phyloP scores from a whole-genome alignment of 2,113 vertebrate species.

The Plecotus auritus region DNA sequence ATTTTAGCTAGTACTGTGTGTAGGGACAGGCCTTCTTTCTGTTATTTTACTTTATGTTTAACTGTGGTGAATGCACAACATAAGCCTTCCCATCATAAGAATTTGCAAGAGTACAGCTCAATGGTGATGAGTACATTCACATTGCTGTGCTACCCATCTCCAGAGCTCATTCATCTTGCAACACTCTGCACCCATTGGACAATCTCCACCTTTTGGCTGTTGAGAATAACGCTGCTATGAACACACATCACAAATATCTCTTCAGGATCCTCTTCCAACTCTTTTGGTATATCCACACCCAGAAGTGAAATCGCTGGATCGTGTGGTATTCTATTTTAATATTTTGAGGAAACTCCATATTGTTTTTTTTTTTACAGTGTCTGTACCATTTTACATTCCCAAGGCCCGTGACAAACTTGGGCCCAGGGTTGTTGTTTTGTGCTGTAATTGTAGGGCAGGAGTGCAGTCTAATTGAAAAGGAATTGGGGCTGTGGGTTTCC shows the following conservation, averaged over 20 bases:
- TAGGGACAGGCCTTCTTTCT: background rate
- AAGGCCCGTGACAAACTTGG: no score
- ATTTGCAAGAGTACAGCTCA: fast-evolving
- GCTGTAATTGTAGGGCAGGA: fast-evolving
- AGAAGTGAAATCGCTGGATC: no score
- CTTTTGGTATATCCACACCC: fast-evolving
- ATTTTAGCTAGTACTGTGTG: background rate
- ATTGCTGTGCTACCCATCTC: fast-evolving
- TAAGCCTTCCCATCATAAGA: no score
- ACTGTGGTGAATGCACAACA: background rate
- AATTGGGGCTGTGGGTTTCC: background rate
- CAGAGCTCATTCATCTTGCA: background rate
- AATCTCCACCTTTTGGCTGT: background rate
- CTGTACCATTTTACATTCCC: background rate
- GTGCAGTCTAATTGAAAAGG: background rate
- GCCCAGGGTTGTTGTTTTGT: background rate
- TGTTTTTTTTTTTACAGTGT: background rate
- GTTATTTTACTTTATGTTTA: background rate
- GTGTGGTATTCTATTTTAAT: fast-evolving
- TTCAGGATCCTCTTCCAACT: fast-evolving
- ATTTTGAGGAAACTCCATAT: background rate
- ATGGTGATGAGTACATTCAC: fast-evolving
- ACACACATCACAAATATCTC: fast-evolving
- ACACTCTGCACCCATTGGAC: background rate
- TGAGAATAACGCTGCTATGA: fast-evolving